phyloP scores from a whole-genome alignment of 2,797 vertebrate genomes.

The Phataginus tricuspis region DNA sequence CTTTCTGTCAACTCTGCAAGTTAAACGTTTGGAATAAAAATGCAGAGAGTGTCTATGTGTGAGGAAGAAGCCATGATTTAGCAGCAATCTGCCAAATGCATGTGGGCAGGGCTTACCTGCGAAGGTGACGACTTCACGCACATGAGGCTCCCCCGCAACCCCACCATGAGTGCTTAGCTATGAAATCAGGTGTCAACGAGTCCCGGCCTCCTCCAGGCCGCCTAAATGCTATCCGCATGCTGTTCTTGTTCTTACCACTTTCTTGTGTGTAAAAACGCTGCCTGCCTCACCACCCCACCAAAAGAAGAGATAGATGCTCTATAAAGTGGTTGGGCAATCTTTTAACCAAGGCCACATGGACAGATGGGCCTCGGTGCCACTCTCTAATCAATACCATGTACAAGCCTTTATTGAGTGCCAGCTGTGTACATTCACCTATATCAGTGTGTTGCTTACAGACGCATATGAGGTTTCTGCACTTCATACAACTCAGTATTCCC shows the following conservation, averaged over 20 bases:
- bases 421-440: accelerated
- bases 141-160: neutral
- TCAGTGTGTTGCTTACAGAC: neutral
- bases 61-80: conserved; percentile 68
- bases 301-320: neutral
- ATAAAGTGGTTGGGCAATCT: no score
- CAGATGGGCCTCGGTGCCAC: neutral
- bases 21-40: conserved; percentile 76
- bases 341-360: neutral
- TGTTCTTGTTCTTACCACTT: neutral
- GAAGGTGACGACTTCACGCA: conserved; percentile 52
- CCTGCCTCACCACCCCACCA: neutral
- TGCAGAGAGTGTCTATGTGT: conserved; percentile 37
- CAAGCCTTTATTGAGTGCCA: neutral
- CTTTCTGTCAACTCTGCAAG: conserved; percentile 80
- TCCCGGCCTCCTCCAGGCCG: no score
- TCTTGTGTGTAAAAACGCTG: neutral
- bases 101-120: conserved; percentile 66
- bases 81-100: conserved; percentile 47
- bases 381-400: neutral
- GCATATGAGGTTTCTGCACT: neutral
- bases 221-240: accelerated
- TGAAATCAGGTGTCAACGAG: accelerated
- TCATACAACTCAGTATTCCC: neutral
- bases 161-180: no score